Conservation (phyloP, 2,113 vertebrate genomes). For the Rousettus leschenaultii region DNA sequence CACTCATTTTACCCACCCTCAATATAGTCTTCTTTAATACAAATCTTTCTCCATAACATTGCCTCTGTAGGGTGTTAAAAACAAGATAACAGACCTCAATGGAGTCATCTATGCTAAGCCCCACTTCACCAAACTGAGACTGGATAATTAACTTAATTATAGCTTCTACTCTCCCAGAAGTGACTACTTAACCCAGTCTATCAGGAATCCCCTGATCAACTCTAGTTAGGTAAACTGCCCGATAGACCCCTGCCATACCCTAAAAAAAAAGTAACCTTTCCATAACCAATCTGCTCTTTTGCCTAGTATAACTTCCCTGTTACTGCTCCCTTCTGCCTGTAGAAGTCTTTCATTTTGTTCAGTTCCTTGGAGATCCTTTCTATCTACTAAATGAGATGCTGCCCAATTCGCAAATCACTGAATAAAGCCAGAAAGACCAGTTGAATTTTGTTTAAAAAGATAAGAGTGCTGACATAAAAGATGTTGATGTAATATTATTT, state of each 20-base stretch:
- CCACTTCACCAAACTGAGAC: not conserved
- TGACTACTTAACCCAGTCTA: not conserved
- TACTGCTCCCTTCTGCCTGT: not conserved
- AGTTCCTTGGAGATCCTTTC: not conserved
- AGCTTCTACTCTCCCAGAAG: not conserved
- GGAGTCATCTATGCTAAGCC: not conserved
- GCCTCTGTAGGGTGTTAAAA: not conserved
- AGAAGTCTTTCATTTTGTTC: not conserved
- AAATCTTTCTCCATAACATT: not conserved
- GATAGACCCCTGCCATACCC: too few species aligned
- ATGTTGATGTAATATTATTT: not conserved
- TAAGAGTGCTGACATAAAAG: not conserved
- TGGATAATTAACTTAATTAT: not conserved
- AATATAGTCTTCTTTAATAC: not conserved
- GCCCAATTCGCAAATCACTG: not conserved
- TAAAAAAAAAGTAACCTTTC: too few species aligned
- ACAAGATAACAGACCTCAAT: not conserved
- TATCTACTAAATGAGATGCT: not conserved
- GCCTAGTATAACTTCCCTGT: not conserved
- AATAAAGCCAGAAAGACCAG: not conserved
- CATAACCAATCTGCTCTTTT: not conserved
- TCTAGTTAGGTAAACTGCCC: too few species aligned
- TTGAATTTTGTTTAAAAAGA: not conserved
- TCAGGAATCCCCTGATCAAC: too few species aligned
- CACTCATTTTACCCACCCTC: not conserved